These are phyloP conservation scores for Ostrea denselamellosa DNA, from an alignment of 1,140 invertebrate genomes.

Conservation along the genomic window DNA sequence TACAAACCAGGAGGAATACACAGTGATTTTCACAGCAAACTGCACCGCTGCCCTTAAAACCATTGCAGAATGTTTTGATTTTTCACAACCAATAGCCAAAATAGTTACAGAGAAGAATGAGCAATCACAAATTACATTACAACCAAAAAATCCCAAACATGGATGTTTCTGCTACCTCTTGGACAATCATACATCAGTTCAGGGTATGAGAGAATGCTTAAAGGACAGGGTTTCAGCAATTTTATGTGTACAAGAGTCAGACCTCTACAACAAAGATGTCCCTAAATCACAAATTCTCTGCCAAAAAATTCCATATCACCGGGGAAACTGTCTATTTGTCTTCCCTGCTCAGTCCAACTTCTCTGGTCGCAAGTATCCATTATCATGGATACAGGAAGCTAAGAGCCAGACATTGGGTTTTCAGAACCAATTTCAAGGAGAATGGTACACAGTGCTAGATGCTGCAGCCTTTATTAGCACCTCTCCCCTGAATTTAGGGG, in stretches of 20 bases:
- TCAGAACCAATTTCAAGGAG: slow-evolving; percentile 57
- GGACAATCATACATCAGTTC: slow-evolving; percentile 97
- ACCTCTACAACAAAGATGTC: slow-evolving; percentile 42
- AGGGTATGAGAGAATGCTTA: slow-evolving; percentile 89
- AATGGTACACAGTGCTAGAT: slow-evolving; percentile 92
- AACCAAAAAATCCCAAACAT: not conserved
- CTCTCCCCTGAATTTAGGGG: slow-evolving; percentile 87
- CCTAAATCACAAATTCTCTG: slow-evolving; percentile 48
- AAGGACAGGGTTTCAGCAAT: slow-evolving; percentile 60
- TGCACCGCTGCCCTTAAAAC: slow-evolving; percentile 91
- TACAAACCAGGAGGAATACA: slow-evolving; percentile 88
- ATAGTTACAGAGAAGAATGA: not conserved
- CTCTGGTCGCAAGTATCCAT: slow-evolving; percentile 92
- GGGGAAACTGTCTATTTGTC: slow-evolving; percentile 85
- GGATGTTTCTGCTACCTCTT: slow-evolving; percentile 87
- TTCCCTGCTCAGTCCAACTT: slow-evolving; percentile 97
- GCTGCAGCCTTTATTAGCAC: slow-evolving; percentile 91
- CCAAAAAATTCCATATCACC: not conserved
- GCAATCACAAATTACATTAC: not conserved
- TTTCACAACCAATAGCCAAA: not conserved
- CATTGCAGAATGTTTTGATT: slow-evolving; percentile 88
- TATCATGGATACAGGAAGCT: slow-evolving; percentile 85
- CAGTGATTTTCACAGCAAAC: slow-evolving; percentile 93
- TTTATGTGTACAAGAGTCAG: slow-evolving; percentile 66
- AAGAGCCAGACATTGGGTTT: slow-evolving; percentile 82